Conservation (phyloP, 2,888 invertebrate species). For the Drosophila affinis region DNA sequence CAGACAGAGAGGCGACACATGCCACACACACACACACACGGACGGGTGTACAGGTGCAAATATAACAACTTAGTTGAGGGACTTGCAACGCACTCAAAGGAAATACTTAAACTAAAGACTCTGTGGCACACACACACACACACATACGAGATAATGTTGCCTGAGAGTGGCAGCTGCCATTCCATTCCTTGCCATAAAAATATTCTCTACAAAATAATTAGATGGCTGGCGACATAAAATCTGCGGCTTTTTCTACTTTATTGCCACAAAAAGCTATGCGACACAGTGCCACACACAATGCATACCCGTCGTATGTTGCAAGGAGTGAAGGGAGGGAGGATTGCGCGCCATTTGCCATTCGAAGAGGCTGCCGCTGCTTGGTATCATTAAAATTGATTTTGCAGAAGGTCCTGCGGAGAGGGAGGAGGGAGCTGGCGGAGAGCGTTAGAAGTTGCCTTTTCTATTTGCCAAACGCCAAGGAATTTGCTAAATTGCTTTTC, state of each 20-base stretch:
- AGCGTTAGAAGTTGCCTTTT: slow-evolving; percentile 61
- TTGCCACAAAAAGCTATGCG: background rate
- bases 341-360: slow-evolving; percentile 36
- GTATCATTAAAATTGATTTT: slow-evolving; percentile 79
- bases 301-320: slow-evolving; percentile 47
- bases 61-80: slow-evolving; percentile 46
- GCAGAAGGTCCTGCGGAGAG: slow-evolving; percentile 27
- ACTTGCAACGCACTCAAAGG: slow-evolving; percentile 42
- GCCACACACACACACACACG: slow-evolving; percentile 14
- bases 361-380: slow-evolving; percentile 23
- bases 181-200: background rate
- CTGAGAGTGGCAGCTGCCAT: background rate
- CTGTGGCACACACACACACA: no score
- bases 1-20: slow-evolving; percentile 8
- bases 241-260: background rate
- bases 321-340: background rate
- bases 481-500: slow-evolving; percentile 79
- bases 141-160: no score
- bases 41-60: slow-evolving; percentile 28
- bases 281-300: slow-evolving; percentile 27
- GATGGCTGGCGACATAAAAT: background rate
- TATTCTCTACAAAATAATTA: slow-evolving; percentile 22
- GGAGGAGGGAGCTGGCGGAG: background rate
- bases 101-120: slow-evolving; percentile 30
- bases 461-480: slow-evolving; percentile 74